A percentile compares a stretch with the other conserved stretches of the same genome.
Evolutionary conservation across 2,888 invertebrate genomes (phyloP).

Genomic region (Dynastes hyllus): DNA sequence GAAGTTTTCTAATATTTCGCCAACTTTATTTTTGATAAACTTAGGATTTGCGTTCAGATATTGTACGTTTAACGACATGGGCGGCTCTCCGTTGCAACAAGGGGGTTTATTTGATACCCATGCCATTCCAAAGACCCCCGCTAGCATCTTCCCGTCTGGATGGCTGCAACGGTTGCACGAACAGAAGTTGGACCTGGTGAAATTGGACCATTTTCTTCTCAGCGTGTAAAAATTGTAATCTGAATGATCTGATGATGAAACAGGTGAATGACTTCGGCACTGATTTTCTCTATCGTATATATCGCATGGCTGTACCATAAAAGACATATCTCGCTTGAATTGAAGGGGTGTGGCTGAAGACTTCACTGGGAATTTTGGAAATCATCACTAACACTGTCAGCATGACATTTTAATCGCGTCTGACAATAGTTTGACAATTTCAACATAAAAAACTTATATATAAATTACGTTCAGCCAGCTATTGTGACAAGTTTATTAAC

Average conservation of each 20-base stretch:
- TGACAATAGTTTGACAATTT: neutral
- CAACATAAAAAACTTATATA: neutral
- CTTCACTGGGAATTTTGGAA: conserved; percentile 39
- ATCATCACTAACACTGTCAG: conserved; percentile 31
- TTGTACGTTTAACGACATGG: conserved; percentile 23
- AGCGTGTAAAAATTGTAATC: conserved; percentile 36
- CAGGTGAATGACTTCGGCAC: neutral
- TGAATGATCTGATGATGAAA: neutral
- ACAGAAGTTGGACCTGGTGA: conserved; percentile 31
- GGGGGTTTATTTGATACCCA: conserved; percentile 23
- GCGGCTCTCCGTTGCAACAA: conserved; percentile 11
- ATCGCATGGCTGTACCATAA: conserved; percentile 40
- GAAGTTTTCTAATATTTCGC: conserved; percentile 15
- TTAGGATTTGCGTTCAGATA: conserved; percentile 21
- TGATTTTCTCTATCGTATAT: conserved; percentile 13
- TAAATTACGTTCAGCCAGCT: neutral
- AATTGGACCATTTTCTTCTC: conserved; percentile 46
- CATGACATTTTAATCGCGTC: conserved; percentile 14
- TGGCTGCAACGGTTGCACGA: conserved; percentile 21
- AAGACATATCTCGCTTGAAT: conserved; percentile 37
- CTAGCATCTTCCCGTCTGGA: conserved; percentile 3
- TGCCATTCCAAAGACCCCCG: conserved; percentile 46
- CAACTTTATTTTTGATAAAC: conserved; percentile 7
- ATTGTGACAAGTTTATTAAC: too few relatives aligned
- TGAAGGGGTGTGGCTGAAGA: neutral